Conservation (phyloP, 2,797 vertebrate genomes). For the Cottoperca gobio region DNA sequence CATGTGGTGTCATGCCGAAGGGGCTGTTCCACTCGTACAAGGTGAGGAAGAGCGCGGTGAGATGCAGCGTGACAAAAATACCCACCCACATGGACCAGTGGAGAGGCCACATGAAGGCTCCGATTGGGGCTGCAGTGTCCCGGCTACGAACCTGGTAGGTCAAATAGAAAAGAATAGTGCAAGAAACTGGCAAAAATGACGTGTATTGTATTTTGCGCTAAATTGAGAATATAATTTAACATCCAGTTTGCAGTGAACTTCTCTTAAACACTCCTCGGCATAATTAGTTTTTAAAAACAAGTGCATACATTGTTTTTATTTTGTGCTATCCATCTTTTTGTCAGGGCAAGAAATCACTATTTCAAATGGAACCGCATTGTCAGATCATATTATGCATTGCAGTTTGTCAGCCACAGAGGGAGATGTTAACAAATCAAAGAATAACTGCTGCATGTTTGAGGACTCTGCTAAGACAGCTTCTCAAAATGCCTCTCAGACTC, state of each 20-base stretch:
- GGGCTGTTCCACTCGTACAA: conserved; percentile 98
- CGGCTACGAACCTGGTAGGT: conserved; percentile 84
- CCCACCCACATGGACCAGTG: conserved; percentile 99
- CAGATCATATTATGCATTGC: conserved; percentile 47
- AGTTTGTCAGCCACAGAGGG: conserved; percentile 52
- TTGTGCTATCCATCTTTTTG: conserved; percentile 34
- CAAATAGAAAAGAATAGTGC: conserved; percentile 20
- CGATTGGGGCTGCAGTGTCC: conserved; percentile 92
- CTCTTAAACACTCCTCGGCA: conserved; percentile 9
- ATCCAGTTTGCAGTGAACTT: conserved; percentile 15
- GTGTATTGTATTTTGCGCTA: neutral
- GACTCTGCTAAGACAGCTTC: conserved; percentile 25
- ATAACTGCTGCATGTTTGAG: conserved; percentile 43
- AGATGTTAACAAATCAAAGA: conserved; percentile 61
- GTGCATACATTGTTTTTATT: conserved; percentile 25
- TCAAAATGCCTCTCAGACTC: conserved; percentile 39
- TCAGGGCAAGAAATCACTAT: conserved; percentile 22
- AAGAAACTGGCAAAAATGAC: neutral
- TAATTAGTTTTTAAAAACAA: neutral
- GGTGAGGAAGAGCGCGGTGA: conserved; percentile 95
- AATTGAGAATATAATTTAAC: neutral
- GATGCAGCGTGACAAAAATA: conserved; percentile 93
- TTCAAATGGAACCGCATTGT: conserved; percentile 38
- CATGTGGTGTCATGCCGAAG: conserved; percentile 94
- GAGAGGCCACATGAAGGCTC: conserved; percentile 97